phyloP scores from a whole-genome alignment of 2,797 vertebrate species.

The Amphiprion clarkii region DNA sequence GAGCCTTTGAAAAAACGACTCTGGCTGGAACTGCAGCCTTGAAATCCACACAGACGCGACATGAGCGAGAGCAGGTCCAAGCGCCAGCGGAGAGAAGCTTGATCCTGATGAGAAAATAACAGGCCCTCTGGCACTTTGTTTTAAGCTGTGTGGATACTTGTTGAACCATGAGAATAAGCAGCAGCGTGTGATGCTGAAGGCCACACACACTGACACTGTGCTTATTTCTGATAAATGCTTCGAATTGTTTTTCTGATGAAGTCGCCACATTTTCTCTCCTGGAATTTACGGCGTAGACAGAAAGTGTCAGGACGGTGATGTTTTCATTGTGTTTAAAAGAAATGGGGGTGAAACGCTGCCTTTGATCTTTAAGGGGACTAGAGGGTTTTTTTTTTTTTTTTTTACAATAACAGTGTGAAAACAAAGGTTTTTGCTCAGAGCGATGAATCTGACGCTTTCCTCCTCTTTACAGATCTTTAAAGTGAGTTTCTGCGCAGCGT shows the following conservation, averaged over 20 bases:
- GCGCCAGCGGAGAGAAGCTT: background rate
- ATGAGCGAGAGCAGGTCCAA: background rate
- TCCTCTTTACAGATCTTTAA: background rate
- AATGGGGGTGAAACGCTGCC: no score
- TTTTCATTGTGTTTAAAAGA: no score
- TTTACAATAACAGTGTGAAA: no score
- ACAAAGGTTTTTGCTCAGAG: no score
- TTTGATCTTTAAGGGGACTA: no score
- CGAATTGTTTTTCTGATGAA: background rate
- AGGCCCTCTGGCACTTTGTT: constrained; percentile 6
- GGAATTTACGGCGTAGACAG: background rate
- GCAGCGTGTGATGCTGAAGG: background rate
- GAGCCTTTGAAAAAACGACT: constrained; percentile 50
- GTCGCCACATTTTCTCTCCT: background rate
- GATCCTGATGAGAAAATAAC: constrained; percentile 29
- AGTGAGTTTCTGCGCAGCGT: background rate
- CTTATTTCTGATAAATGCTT: background rate
- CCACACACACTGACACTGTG: background rate
- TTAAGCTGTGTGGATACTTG: constrained; percentile 5
- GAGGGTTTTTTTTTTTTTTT: no score
- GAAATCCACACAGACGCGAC: constrained; percentile 13
- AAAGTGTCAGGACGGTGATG: background rate
- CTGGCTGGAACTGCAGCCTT: constrained; percentile 31
- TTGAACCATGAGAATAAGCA: constrained; percentile 17
- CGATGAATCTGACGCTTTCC: background rate